These are phyloP conservation scores for Choloepus hoffmanni DNA, from an alignment of 2,113 vertebrate genomes.

Conservation along the genomic window DNA sequence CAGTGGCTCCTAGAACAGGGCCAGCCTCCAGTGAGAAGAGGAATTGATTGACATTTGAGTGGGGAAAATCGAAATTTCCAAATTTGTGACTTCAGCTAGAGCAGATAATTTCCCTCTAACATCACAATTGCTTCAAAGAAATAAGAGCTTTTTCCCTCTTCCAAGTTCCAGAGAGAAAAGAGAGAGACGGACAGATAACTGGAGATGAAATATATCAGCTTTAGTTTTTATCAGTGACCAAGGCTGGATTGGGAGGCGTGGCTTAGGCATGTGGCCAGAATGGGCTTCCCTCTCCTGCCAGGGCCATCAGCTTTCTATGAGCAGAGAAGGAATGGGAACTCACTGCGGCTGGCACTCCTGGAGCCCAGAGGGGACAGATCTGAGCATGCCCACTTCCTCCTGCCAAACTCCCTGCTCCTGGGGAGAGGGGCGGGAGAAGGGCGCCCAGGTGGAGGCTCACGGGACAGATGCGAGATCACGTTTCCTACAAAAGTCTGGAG, in stretches of 20 bases:
- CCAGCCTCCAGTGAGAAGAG: background rate
- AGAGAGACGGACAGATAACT: background rate
- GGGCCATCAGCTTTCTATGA: background rate
- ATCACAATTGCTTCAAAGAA: background rate
- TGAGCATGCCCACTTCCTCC: background rate
- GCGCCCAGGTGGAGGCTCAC: background rate
- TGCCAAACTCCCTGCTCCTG: background rate
- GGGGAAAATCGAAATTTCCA: background rate
- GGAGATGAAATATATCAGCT: background rate
- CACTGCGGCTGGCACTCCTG: rapidly evolving
- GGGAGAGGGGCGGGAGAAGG: no score
- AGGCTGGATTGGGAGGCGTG: background rate
- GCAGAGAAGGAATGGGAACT: background rate
- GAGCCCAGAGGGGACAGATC: background rate
- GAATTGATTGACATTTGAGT: background rate
- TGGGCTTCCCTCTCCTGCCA: background rate
- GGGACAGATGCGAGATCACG: background rate
- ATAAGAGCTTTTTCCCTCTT: background rate
- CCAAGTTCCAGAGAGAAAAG: background rate
- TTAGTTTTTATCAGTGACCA: background rate
- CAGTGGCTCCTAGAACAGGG: background rate
- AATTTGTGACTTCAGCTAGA: rapidly evolving
- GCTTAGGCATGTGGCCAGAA: rapidly evolving
- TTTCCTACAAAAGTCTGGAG: background rate
- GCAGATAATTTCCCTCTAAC: background rate